A percentile compares a stretch with the other conserved stretches of the same genome.
phyloP scores from a whole-genome alignment of 1,140 invertebrate species.

The Drosophila pseudoobscura region DNA sequence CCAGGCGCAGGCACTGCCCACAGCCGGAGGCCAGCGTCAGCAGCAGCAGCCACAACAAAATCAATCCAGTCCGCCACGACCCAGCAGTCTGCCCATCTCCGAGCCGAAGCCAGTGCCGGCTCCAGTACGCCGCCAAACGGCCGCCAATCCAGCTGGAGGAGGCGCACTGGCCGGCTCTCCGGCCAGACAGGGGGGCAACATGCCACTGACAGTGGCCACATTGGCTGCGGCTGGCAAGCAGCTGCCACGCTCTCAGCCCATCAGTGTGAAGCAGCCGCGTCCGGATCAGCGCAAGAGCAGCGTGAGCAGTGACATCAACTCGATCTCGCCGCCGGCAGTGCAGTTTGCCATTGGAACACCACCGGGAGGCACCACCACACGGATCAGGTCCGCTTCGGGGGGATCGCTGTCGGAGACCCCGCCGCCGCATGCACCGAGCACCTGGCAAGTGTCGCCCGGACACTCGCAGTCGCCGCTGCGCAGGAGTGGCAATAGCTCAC shows the following conservation, averaged over 20 bases:
- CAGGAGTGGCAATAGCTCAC: conserved; percentile 89
- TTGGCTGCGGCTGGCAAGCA: conserved; percentile 69
- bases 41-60: conserved; percentile 55
- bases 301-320: conserved; percentile 90
- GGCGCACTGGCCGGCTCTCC: conserved; percentile 35
- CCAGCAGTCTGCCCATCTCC: conserved; percentile 88
- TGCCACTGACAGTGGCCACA: conserved; percentile 60
- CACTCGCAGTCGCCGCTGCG: conserved; percentile 88
- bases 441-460: conserved; percentile 89
- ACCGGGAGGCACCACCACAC: conserved; percentile 84
- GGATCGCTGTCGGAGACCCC: conserved; percentile 89
- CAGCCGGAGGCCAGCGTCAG: conserved; percentile 32
- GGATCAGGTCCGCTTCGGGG: conserved; percentile 87
- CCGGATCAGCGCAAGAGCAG: conserved; percentile 87
- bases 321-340: conserved; percentile 94
- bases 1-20: conserved; percentile 21
- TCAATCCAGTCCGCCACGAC: conserved; percentile 87
- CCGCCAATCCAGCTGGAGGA: conserved; percentile 18
- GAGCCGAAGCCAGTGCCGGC: conserved; percentile 92
- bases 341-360: conserved; percentile 96
- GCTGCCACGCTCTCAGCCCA: conserved; percentile 92
- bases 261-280: conserved; percentile 88
- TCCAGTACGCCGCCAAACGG: conserved; percentile 84
- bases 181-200: conserved; percentile 33
- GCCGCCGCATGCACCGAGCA: conserved; percentile 87